Conservation (phyloP, 2,888 invertebrate species). For the Trachelus iudaicus region DNA sequence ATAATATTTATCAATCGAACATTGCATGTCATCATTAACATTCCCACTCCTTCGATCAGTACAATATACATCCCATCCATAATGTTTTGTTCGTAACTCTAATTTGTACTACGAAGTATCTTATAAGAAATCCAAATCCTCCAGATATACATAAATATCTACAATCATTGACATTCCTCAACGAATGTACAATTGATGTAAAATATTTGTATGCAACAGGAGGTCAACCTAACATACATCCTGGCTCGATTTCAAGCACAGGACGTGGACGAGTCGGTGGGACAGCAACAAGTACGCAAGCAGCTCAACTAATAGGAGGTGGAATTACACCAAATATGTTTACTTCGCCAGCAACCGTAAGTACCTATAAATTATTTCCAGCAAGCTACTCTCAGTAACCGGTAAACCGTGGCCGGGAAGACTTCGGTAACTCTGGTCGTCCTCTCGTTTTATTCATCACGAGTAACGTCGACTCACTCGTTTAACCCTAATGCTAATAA, state of each 20-base stretch:
- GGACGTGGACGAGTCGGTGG: conserved; percentile 71
- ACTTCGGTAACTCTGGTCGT: background rate
- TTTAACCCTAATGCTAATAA: background rate
- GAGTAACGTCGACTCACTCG: background rate
- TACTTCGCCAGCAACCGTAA: conserved; percentile 65
- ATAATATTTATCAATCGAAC: background rate
- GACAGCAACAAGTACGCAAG: conserved; percentile 73
- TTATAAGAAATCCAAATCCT: background rate
- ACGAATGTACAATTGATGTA: background rate
- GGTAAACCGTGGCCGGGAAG: background rate
- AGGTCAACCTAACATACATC: conserved; percentile 73
- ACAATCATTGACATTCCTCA: background rate
- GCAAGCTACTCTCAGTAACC: conserved; percentile 35
- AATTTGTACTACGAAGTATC: background rate
- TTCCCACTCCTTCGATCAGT: background rate
- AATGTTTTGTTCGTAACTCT: background rate
- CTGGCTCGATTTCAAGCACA: conserved; percentile 73
- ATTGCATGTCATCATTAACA: background rate
- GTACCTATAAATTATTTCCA: conserved; percentile 38
- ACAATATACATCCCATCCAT: background rate
- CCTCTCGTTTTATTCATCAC: background rate
- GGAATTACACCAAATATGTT: conserved; percentile 79
- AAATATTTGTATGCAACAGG: conserved; percentile 49
- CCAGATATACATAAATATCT: conserved; percentile 11
- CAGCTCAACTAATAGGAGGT: conserved; percentile 75